Conservation (phyloP, 2,888 invertebrate species). For the Dynastes maya region DNA sequence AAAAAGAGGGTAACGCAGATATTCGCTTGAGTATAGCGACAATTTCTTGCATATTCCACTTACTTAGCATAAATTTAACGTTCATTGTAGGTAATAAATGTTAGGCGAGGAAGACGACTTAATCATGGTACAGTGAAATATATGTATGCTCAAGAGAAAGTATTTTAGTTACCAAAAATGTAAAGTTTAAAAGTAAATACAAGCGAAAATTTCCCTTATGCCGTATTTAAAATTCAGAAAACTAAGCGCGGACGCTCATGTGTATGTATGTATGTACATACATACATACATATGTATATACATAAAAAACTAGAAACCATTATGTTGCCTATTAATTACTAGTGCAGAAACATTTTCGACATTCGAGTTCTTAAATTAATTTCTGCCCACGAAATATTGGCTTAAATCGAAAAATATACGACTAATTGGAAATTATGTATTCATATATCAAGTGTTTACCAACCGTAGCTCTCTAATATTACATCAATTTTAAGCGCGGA, state of each 20-base stretch:
- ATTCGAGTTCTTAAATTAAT: slow-evolving; percentile 2
- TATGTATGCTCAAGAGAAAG: not conserved
- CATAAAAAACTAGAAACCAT: slow-evolving; percentile 8
- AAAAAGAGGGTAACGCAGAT: too few species aligned
- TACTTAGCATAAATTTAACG: not conserved
- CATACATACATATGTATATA: not conserved
- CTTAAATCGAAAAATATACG: not conserved
- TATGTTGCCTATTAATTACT: slow-evolving; percentile 15
- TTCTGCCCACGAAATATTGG: not conserved
- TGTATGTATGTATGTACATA: not conserved
- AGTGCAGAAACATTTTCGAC: slow-evolving; percentile 20
- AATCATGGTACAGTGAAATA: not conserved
- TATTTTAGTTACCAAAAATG: slow-evolving; percentile 17
- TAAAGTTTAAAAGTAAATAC: not conserved
- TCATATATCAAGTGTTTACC: slow-evolving; percentile 1
- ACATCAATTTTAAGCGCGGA: not conserved
- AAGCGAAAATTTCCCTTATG: not conserved
- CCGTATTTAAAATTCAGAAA: not conserved
- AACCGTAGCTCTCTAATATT: slow-evolving; percentile 13
- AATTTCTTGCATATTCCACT: too few species aligned
- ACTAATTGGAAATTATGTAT: slow-evolving; percentile 14
- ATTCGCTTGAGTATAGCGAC: too few species aligned
- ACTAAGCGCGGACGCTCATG: not conserved
- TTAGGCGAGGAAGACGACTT: not conserved
- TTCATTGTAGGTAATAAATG: not conserved